These are phyloP conservation scores for Pteronura brasiliensis DNA, from an alignment of 2,113 vertebrate genomes.

Conservation along the genomic window DNA sequence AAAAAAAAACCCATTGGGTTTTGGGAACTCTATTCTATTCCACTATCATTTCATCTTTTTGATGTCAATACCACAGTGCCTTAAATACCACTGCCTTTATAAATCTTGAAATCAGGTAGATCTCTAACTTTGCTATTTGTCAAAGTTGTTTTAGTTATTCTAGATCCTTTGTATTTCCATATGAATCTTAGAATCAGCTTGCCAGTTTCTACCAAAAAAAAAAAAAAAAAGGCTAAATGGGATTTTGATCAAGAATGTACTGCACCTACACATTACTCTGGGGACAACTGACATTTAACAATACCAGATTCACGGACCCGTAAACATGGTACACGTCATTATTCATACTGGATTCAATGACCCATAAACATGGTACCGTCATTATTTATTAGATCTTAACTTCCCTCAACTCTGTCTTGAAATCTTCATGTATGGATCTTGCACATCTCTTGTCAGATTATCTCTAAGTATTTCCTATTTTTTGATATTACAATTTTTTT, in stretches of 20 bases:
- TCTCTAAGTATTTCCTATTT: neutral
- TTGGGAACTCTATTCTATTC: neutral
- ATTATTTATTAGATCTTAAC: neutral
- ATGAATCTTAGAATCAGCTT: neutral
- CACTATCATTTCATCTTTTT: slow-evolving; percentile 4
- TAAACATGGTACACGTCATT: neutral
- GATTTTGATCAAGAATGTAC: neutral
- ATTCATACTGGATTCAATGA: neutral
- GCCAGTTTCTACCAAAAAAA: neutral
- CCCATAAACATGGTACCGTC: neutral
- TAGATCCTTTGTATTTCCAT: neutral
- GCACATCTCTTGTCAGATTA: neutral
- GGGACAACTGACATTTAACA: neutral
- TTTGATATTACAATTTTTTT: neutral
- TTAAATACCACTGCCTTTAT: neutral
- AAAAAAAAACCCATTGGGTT: neutral
- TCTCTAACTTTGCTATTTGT: neutral
- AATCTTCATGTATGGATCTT: neutral
- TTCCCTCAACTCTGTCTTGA: neutral
- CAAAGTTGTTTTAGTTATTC: neutral
- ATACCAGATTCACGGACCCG: neutral
- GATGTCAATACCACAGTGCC: neutral
- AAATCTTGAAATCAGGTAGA: neutral
- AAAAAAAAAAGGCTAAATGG: neutral
- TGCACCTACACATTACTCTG: neutral